A percentile compares a stretch with the other conserved stretches of the same genome.
Conservation (phyloP, 2,888 invertebrate genomes). For the Sthenelais limicola region DNA sequence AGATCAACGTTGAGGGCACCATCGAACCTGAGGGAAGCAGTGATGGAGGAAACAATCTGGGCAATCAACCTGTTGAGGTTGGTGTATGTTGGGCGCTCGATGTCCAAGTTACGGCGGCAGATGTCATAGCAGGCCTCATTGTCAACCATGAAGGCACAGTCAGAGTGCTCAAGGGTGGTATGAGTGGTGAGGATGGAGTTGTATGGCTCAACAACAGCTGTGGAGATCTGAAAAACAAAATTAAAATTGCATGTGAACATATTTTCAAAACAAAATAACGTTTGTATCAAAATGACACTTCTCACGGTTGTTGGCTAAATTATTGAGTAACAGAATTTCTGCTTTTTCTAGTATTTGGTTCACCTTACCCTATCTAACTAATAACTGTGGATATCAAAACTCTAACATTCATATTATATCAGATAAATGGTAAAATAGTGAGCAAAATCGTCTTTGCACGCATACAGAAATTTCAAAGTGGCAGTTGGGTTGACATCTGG, state of each 20-base stretch:
- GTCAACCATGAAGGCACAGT: constrained; percentile 19
- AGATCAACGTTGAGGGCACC: constrained; percentile 47
- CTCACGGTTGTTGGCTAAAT: too few relatives aligned
- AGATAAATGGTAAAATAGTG: too few relatives aligned
- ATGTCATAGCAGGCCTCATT: constrained; percentile 16
- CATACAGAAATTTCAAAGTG: too few relatives aligned
- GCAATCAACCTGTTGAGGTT: constrained; percentile 7
- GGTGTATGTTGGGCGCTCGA: background rate
- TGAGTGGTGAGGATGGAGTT: constrained; percentile 8
- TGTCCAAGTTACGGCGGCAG: background rate
- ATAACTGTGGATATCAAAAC: too few relatives aligned
- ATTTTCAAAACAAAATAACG: background rate
- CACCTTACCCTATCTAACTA: too few relatives aligned
- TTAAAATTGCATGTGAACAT: background rate
- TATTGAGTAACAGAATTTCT: too few relatives aligned
- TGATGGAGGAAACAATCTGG: constrained; percentile 45
- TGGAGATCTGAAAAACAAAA: constrained; percentile 74
- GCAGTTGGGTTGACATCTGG: too few relatives aligned
- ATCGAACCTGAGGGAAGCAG: constrained; percentile 46
- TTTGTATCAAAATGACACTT: background rate
- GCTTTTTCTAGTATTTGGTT: too few relatives aligned
- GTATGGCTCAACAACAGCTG: constrained; percentile 74
- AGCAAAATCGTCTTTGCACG: too few relatives aligned
- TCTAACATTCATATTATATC: too few relatives aligned
- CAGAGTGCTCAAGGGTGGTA: constrained; percentile 9